These are phyloP conservation scores for Epinotia nisella DNA, from an alignment of 2,888 invertebrate genomes.

Conservation along the genomic window DNA sequence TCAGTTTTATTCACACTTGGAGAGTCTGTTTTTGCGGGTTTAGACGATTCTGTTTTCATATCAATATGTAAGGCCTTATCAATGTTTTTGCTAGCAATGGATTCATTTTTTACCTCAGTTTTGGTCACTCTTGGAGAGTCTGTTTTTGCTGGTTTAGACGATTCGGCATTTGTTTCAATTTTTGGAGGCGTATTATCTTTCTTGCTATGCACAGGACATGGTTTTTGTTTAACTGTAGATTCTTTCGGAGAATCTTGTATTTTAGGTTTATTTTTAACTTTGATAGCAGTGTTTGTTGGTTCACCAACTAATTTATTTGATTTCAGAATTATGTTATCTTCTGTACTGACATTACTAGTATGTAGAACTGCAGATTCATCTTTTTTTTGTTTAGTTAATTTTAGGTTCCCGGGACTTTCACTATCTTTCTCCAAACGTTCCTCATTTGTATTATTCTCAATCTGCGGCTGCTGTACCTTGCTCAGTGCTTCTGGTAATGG, in stretches of 20 bases:
- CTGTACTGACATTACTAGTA: background rate
- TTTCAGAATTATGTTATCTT: background rate
- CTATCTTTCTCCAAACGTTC: background rate
- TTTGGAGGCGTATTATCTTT: background rate
- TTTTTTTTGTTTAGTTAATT: background rate
- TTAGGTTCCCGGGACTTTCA: background rate
- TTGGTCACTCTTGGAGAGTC: slow-evolving; percentile 4
- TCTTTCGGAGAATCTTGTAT: slow-evolving; percentile 6
- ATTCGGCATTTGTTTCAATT: slow-evolving; percentile 1
- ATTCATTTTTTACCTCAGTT: slow-evolving; percentile 34
- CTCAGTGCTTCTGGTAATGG: background rate
- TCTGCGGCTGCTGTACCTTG: background rate
- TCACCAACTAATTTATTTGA: background rate
- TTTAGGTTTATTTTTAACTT: slow-evolving; percentile 4
- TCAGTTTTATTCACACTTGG: slow-evolving; percentile 14
- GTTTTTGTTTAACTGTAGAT: slow-evolving; percentile 35
- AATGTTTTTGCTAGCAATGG: slow-evolving; percentile 25
- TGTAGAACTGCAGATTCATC: background rate
- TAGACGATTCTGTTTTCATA: background rate
- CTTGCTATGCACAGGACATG: slow-evolving; percentile 37
- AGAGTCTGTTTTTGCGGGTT: background rate
- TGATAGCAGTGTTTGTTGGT: background rate
- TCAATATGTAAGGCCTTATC: background rate
- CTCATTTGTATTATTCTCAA: background rate
- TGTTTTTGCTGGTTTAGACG: background rate